phyloP scores from a whole-genome alignment of 2,797 vertebrate genomes.

The Phrynocephalus forsythii region DNA sequence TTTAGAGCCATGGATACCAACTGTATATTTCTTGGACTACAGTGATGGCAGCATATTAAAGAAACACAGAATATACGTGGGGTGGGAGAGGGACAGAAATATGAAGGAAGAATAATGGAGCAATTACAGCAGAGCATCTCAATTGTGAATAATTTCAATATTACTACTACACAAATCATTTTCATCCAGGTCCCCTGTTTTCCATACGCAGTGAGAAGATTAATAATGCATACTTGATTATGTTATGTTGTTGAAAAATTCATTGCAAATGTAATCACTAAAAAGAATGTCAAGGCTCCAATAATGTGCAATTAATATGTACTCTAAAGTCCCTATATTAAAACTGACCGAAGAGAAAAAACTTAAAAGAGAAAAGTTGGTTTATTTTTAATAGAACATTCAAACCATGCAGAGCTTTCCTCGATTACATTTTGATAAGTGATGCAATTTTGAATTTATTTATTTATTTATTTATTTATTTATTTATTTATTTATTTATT shows the following conservation, averaged over 20 bases:
- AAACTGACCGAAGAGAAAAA: neutral
- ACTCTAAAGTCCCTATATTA: neutral
- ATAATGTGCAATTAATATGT: neutral
- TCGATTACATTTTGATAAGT: neutral
- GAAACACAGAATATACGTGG: neutral
- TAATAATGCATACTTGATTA: neutral
- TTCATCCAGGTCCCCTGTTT: neutral
- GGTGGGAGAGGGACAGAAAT: neutral
- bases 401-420: neutral
- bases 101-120: neutral
- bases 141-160: neutral
- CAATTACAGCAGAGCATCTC: neutral
- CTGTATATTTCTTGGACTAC: neutral
- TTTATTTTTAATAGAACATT: slow-evolving; percentile 13
- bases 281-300: neutral
- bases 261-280: neutral
- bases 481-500: no score
- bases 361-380: neutral
- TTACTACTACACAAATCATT: neutral
- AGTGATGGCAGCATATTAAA: neutral
- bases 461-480: no score
- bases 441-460: neutral
- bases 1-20: neutral
- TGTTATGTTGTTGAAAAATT: neutral
- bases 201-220: neutral